Percentiles rank a stretch among this genome's conserved stretches.
Evolutionary conservation across 2,113 vertebrate species (phyloP).

Genomic region (Cyanoliseus patagonus): DNA sequence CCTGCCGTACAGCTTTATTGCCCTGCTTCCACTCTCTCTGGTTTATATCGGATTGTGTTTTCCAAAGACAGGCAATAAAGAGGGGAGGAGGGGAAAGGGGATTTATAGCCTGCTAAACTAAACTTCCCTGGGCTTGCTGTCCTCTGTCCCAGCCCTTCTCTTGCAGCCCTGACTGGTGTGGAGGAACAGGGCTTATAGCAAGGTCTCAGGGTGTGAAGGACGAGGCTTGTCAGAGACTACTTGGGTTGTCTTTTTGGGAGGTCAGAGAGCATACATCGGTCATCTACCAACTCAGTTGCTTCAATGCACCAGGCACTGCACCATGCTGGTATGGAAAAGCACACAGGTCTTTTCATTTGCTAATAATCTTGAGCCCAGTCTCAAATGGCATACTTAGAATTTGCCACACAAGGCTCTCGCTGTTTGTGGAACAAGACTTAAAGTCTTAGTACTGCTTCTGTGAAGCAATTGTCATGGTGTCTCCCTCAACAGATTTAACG

Average conservation of each 20-base stretch:
- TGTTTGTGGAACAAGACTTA: not conserved
- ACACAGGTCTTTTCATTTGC: not conserved
- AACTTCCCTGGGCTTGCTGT: constrained; percentile 62
- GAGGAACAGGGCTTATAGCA: constrained; percentile 7
- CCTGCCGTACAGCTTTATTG: constrained; percentile 61
- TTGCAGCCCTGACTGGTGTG: not conserved
- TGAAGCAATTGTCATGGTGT: not conserved
- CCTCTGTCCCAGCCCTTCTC: constrained; percentile 40
- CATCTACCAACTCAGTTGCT: not conserved
- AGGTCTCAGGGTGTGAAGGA: constrained; percentile 33
- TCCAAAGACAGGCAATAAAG: constrained; percentile 69
- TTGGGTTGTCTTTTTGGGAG: constrained; percentile 35
- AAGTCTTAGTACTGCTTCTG: not conserved
- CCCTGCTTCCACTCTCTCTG: constrained; percentile 61
- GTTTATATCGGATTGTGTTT: constrained; percentile 67
- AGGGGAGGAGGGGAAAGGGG: constrained; percentile 35
- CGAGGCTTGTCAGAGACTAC: constrained; percentile 28
- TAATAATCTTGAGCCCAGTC: not conserved
- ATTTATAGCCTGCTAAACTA: constrained; percentile 71
- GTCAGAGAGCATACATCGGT: constrained; percentile 1
- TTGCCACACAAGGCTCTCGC: not conserved
- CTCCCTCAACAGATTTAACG: not conserved
- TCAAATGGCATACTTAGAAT: not conserved
- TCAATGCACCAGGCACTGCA: not conserved
- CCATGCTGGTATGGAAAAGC: not conserved